A percentile compares a stretch with the other conserved stretches of the same genome.
These are phyloP conservation scores for Siniperca undulata DNA, from an alignment of 2,797 vertebrate genomes.

Conservation along the genomic window DNA sequence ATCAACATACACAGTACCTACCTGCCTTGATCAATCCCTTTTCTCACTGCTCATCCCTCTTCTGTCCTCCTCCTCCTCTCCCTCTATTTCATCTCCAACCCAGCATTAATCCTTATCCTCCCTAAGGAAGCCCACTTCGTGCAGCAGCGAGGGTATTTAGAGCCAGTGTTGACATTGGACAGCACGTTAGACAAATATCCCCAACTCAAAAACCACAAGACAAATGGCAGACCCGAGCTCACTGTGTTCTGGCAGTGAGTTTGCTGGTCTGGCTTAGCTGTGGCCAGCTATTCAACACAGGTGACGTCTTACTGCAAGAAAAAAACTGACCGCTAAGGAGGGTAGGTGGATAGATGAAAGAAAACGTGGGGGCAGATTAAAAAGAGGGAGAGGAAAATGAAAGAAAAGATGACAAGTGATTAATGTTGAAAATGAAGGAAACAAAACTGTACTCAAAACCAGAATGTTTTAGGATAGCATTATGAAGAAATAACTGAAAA, in stretches of 20 bases:
- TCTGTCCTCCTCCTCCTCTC: constrained; percentile 46
- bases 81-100: constrained; percentile 63
- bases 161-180: constrained; percentile 85
- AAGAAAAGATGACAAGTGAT: constrained; percentile 37
- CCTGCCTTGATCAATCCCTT: constrained; percentile 53
- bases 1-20: constrained; percentile 41
- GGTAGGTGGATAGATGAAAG: constrained; percentile 57
- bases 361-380: constrained; percentile 37
- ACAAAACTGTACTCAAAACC: constrained; percentile 18
- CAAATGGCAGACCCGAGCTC: constrained; percentile 78
- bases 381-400: constrained; percentile 40
- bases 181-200: constrained; percentile 81
- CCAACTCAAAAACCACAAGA: constrained; percentile 82
- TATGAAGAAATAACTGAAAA: constrained; percentile 20
- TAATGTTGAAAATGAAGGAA: constrained; percentile 32
- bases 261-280: constrained; percentile 68
- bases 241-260: constrained; percentile 76
- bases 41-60: constrained; percentile 56
- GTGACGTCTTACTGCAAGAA: constrained; percentile 77
- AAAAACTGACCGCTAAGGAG: constrained; percentile 39
- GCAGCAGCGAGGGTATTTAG: constrained; percentile 77
- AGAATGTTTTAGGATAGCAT: constrained; percentile 7
- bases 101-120: constrained; percentile 78
- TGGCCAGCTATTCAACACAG: constrained; percentile 70
- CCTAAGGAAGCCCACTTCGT: constrained; percentile 78